Conservation (phyloP, 2,113 vertebrate genomes). For the Hipposideros armiger region DNA sequence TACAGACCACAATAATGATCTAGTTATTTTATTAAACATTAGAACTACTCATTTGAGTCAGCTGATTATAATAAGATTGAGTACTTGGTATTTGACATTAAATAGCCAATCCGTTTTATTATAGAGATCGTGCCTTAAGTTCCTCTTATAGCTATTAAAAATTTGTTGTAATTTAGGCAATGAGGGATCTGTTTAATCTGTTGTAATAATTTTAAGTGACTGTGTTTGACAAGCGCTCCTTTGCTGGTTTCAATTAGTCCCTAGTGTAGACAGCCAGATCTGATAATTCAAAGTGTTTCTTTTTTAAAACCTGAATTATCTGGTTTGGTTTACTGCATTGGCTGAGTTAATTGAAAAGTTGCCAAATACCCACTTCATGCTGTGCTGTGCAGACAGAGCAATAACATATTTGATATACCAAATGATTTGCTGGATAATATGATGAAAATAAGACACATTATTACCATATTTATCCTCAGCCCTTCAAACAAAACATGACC, state of each 20-base stretch:
- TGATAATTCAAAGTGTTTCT: neutral
- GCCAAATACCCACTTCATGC: slow-evolving; percentile 57
- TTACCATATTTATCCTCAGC: neutral
- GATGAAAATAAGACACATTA: neutral
- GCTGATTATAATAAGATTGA: slow-evolving; percentile 69
- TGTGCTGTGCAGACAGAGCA: slow-evolving; percentile 59
- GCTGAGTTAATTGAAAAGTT: slow-evolving; percentile 63
- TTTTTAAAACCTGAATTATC: slow-evolving; percentile 23
- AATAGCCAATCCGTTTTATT: slow-evolving; percentile 75
- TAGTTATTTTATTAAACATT: slow-evolving; percentile 71
- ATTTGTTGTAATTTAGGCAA: slow-evolving; percentile 72
- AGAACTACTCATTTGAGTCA: slow-evolving; percentile 63
- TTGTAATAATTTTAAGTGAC: slow-evolving; percentile 78
- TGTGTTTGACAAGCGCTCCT: slow-evolving; percentile 67
- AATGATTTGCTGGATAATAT: slow-evolving; percentile 49
- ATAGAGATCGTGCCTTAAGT: slow-evolving; percentile 65
- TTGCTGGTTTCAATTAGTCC: slow-evolving; percentile 66
- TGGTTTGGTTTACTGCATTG: slow-evolving; percentile 54
- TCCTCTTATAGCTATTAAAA: slow-evolving; percentile 71
- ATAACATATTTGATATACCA: slow-evolving; percentile 47
- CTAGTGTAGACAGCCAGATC: slow-evolving; percentile 37
- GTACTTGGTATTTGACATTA: slow-evolving; percentile 67
- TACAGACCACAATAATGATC: neutral
- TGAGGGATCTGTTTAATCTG: slow-evolving; percentile 76
- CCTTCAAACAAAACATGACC: neutral